Conservation (phyloP, 2,888 invertebrate species). For the Ellobium chinense region DNA sequence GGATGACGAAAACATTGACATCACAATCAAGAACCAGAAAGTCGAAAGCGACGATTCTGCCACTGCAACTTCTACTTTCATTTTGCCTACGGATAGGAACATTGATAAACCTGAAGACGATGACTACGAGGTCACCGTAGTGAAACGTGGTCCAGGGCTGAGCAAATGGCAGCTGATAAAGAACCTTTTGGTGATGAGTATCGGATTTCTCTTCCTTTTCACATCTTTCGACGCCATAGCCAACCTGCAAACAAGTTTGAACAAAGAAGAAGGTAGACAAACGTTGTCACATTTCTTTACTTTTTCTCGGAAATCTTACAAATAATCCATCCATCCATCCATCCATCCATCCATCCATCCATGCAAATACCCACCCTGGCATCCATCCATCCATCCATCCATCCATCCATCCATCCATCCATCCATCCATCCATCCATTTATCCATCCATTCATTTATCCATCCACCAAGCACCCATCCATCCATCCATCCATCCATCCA, state of each 20-base stretch:
- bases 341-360: neutral
- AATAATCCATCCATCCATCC: neutral
- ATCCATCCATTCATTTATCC: neutral
- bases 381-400: neutral
- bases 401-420: neutral
- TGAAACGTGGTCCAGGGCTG: no score
- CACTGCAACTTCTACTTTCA: constrained; percentile 5
- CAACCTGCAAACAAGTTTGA: neutral
- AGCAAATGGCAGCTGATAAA: neutral
- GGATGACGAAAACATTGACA: neutral
- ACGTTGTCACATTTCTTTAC: no score
- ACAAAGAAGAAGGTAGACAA: neutral
- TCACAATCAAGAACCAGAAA: neutral
- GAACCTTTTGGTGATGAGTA: neutral
- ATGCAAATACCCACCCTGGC: neutral
- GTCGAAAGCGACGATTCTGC: neutral
- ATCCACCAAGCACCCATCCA: neutral
- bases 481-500: neutral
- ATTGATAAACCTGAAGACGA: no score
- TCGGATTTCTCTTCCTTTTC: neutral
- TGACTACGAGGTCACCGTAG: no score
- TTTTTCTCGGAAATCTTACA: no score
- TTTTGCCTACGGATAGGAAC: no score
- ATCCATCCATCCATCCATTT: neutral
- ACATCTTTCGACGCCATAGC: neutral